Base-by-base conservation (phyloP, 2,888 invertebrate genomes). In the Apocheima hispidaria region DNA sequence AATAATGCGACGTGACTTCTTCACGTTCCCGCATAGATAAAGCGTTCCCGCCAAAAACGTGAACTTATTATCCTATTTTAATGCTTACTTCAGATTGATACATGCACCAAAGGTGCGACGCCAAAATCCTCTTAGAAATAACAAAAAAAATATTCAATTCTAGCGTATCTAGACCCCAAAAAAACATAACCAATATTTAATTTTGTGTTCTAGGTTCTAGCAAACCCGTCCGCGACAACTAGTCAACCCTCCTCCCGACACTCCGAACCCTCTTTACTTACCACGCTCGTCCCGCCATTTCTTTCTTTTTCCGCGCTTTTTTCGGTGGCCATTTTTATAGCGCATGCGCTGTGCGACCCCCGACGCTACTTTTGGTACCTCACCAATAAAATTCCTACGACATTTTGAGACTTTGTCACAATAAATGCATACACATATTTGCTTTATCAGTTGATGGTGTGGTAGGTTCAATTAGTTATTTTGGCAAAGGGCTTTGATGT, bases 271-370 rank as follows among this genome's bases (percentile, higher is more conserved):
- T 84, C 81, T 82, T 86, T 82, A 73, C 78, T 75, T 72, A 68
- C 60, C 43, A 65, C 72, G 74, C 70, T 76, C 80, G 75, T 78
- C 82, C 79, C 78, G 75, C 77, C 77, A 75, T 77, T 88, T 91
- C 88, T 90, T 91, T 90, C 88, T 91, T 91, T 92, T 92, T 90
- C 86, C 85, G n/a, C 81, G 76, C 75, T 78, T 86, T 91, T 92
- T 92, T 86, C 82, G 81, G 84, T 72, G 79, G 92, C 92, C 92
- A 92, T 92, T 88, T 91, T 92, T 87, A 72, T 74, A 71, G 77
- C 92, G 90, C 92, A 86, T 75, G 92, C 92, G 92, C 84, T 0
- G 14, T 57, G 74, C 48, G 77, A 54, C 60, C 26, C 44, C n/a
- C 58, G 68, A 62, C 65, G 56, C 56, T 41, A 43, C 52, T 35